Evolutionary conservation across 1,140 invertebrate genomes (phyloP), one percentile per base, ranked within the genome.

Genomic region (Drosophila pachea): DNA sequence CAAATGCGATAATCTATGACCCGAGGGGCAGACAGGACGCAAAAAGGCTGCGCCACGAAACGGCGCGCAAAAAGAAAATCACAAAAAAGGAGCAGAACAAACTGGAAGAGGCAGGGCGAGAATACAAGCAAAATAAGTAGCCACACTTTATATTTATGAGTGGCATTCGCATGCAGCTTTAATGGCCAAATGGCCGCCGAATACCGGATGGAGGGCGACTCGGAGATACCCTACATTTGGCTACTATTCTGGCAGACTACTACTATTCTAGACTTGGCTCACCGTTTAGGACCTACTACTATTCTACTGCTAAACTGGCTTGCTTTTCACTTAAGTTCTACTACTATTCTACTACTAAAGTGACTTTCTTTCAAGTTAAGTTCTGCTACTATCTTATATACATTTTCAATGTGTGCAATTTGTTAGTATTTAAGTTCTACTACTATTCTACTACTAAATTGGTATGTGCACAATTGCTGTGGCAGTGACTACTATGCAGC

Each of bases 1-100:
- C 76, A 78, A 78, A 78, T 75, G 76, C 76, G 76, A 78, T 78
- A 78, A 78, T 78, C 76, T 78, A 78, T 78, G 76, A 61, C 58
- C 76, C 71, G 65, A 40, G 67, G 43, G 56, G 52, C 14, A 12
- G 50, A 49, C 64, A 36, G 36, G 49, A 67, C 55, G 53, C 9
- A 62, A 38, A 78, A 74, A 78, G 74, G 60, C 70, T 78, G 74
- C 22, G 22, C 70, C 76, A 78, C 74, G 66, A 71, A 78, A 78
- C 38, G 22, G 22, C 22, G 22, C 22, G 22, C 22, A 43, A 12
- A 12, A 43, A 67, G 55, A 56, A 29, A 45, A 59, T 42, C 16
- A 22, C 11, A 14, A 59, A 29, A 33, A 29, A 45, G 22, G 22
- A 43, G 40, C n/a, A 42, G 40, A 11, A 42, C n/a, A 42, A 42